A percentile compares a stretch with the other conserved stretches of the same genome.
These are phyloP conservation scores for Sinohyriopsis cumingii DNA, from an alignment of 2,888 invertebrate genomes.

Conservation along the genomic window DNA sequence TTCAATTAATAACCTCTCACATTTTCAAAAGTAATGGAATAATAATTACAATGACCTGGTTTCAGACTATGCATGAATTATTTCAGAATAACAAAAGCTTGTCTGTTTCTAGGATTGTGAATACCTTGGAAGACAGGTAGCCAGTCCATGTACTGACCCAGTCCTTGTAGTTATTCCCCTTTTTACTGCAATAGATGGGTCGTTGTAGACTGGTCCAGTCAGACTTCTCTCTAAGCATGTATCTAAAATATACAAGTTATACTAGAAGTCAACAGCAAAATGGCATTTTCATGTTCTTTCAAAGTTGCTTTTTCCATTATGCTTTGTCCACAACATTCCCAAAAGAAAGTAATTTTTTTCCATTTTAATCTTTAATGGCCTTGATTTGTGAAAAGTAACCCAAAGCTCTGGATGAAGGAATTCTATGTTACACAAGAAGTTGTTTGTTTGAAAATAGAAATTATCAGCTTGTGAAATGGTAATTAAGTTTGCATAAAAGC, in stretches of 20 bases:
- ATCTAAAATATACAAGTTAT: constrained; percentile 40
- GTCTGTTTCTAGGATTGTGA: neutral
- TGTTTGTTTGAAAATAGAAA: no score
- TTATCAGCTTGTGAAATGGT: no score
- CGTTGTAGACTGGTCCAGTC: constrained; percentile 62
- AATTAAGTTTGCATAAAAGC: no score
- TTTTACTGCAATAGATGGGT: constrained; percentile 69
- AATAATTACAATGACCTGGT: neutral
- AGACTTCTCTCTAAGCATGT: constrained; percentile 46
- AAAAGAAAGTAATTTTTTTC: no score
- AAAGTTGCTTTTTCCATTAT: no score
- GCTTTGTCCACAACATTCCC: no score
- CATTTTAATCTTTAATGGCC: no score
- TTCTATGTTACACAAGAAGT: no score
- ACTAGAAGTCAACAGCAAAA: no score
- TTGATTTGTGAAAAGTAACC: no score
- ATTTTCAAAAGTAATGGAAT: neutral
- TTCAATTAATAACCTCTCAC: no score
- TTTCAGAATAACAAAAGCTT: neutral
- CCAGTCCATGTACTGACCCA: constrained; percentile 72
- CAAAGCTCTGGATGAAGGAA: neutral
- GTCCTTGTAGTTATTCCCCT: constrained; percentile 66
- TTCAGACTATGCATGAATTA: neutral
- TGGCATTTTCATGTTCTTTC: no score
- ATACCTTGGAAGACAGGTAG: constrained; percentile 63